Percentiles rank a stretch among this genome's conserved stretches.
Conservation (phyloP, 2,888 invertebrate species). For the Coelogynopora nodosa region DNA sequence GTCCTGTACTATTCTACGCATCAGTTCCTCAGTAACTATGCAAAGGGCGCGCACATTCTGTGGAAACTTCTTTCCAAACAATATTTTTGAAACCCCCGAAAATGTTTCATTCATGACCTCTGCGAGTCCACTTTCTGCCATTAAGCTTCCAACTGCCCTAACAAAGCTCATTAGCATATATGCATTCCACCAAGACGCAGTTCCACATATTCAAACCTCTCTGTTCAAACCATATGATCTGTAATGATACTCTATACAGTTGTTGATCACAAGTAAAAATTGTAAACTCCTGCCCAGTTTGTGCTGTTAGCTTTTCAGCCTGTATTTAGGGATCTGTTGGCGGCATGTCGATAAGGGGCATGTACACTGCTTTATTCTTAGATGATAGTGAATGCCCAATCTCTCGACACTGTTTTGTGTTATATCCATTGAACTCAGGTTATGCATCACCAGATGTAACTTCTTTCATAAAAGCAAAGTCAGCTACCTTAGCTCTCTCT, state of each 20-base stretch:
- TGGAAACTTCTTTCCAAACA: slow-evolving; percentile 25
- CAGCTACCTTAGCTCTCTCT: neutral
- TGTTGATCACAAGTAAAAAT: no score
- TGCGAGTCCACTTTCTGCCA: neutral
- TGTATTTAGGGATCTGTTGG: slow-evolving; percentile 48
- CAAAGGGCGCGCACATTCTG: neutral
- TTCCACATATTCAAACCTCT: no score
- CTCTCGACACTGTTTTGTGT: slow-evolving; percentile 45
- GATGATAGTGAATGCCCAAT: slow-evolving; percentile 43
- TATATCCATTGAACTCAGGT: slow-evolving; percentile 48
- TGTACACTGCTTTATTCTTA: slow-evolving; percentile 45
- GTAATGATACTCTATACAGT: no score
- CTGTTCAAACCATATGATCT: no score
- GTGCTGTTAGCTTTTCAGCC: no score
- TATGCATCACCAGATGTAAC: neutral
- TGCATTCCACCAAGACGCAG: no score
- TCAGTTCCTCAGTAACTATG: neutral
- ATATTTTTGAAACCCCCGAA: slow-evolving; percentile 12
- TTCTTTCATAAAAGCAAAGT: slow-evolving; percentile 45
- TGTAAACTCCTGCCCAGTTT: no score
- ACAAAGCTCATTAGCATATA: no score
- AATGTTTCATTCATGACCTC: neutral
- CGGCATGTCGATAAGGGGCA: slow-evolving; percentile 47
- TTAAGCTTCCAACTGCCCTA: neutral
- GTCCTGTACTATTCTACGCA: slow-evolving; percentile 15